phyloP scores from a whole-genome alignment of 53 echinoderm and acorn worm species.

The Glandiceps talaboti region DNA sequence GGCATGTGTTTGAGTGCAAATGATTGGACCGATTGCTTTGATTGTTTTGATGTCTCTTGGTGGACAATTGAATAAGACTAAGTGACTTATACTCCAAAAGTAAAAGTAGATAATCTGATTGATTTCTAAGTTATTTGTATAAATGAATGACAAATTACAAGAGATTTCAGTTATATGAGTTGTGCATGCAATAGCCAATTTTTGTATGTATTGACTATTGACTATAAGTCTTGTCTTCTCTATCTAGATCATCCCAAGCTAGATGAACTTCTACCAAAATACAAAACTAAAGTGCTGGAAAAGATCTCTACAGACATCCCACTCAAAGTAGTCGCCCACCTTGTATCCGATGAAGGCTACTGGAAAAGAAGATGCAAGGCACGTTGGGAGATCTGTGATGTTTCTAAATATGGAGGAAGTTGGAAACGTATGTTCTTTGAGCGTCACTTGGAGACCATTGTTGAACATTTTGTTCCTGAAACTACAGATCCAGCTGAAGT shows the following conservation, averaged over 20 bases:
- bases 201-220: too few relatives aligned
- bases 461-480: slow-evolving; percentile 94
- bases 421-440: slow-evolving; percentile 99
- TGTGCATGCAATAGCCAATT: too few relatives aligned
- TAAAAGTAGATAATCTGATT: too few relatives aligned
- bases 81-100: too few relatives aligned
- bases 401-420: slow-evolving; percentile 75
- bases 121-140: too few relatives aligned
- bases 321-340: slow-evolving; percentile 76
- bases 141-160: too few relatives aligned
- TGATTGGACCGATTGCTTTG: too few relatives aligned
- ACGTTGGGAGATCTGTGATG: slow-evolving; percentile 65
- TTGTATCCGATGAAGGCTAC: slow-evolving; percentile 95
- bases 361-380: slow-evolving; percentile 95
- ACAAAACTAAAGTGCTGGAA: slow-evolving; percentile 90
- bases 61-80: too few relatives aligned
- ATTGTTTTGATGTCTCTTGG: too few relatives aligned
- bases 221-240: too few relatives aligned
- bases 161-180: too few relatives aligned
- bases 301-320: slow-evolving; percentile 95
- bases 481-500: slow-evolving; percentile 43
- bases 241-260: slow-evolving; percentile 93
- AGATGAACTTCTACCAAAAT: slow-evolving; percentile 83
- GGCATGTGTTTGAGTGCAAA: too few relatives aligned
- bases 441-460: slow-evolving; percentile 75